Evolutionary conservation across 2,113 vertebrate genomes (phyloP).

Genomic region (Nestor notabilis): DNA sequence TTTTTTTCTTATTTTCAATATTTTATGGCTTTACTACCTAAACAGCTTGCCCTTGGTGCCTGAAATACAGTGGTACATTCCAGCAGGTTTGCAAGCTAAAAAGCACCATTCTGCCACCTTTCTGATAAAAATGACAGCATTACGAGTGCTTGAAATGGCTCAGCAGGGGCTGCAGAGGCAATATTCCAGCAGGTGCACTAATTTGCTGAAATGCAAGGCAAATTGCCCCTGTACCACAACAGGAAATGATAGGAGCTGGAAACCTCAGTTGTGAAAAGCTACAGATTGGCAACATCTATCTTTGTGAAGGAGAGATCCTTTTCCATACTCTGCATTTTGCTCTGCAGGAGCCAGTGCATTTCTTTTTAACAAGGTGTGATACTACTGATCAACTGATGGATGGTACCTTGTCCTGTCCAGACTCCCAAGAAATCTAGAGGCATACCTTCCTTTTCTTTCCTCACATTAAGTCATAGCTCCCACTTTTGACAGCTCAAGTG

Average conservation of each 20-base stretch:
- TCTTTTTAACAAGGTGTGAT: neutral
- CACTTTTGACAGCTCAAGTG: neutral
- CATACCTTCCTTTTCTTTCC: neutral
- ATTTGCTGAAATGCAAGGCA: neutral
- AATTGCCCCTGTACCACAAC: neutral
- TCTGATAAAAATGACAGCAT: neutral
- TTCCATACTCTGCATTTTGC: neutral
- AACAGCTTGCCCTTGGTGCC: neutral
- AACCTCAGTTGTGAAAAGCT: neutral
- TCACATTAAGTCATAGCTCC: neutral
- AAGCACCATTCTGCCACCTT: slow-evolving; percentile 27
- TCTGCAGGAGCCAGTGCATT: neutral
- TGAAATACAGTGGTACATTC: neutral
- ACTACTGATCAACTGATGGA: neutral
- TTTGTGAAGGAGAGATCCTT: neutral
- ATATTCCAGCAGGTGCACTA: neutral
- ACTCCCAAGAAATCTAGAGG: neutral
- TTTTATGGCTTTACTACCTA: neutral
- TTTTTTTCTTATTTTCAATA: neutral
- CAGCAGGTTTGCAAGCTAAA: neutral
- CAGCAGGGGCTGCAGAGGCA: slow-evolving; percentile 2
- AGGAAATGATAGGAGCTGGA: neutral
- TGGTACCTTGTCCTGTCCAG: neutral
- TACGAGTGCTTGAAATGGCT: neutral
- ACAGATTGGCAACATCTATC: neutral